Evolutionary conservation across 2,113 vertebrate genomes (phyloP).

Genomic region (Brachypodius melanocephalos): DNA sequence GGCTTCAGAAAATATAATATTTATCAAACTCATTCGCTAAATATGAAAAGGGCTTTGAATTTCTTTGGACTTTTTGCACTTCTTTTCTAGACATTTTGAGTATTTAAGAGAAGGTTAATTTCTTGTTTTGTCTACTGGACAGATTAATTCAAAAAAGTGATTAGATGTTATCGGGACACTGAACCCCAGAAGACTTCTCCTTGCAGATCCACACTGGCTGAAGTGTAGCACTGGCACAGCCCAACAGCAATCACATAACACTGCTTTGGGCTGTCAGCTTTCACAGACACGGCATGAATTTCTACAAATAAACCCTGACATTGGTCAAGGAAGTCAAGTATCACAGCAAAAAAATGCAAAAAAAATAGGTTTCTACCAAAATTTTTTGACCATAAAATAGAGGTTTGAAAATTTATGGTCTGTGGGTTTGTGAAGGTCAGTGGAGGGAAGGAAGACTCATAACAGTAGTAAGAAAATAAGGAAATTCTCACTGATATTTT

Average conservation of each 20-base stretch:
- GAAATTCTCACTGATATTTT: neutral
- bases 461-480: neutral
- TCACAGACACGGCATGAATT: neutral
- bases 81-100: neutral
- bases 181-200: neutral
- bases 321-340: neutral
- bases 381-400: neutral
- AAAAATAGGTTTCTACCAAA: neutral
- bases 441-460: neutral
- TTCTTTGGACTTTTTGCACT: neutral
- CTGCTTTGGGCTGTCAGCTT: neutral
- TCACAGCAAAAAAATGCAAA: neutral
- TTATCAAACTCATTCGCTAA: slow-evolving; percentile 4
- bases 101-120: slow-evolving; percentile 25
- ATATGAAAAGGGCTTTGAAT: neutral
- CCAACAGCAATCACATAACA: neutral
- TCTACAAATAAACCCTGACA: neutral
- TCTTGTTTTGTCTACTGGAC: neutral
- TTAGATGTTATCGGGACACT: neutral
- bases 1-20: neutral
- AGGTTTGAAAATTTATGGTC: neutral
- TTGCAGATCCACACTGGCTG: neutral
- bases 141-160: neutral
- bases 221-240: accelerated
- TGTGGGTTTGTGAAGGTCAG: neutral